phyloP scores from a whole-genome alignment of 2,888 invertebrate species.

The Plebejus argus region DNA sequence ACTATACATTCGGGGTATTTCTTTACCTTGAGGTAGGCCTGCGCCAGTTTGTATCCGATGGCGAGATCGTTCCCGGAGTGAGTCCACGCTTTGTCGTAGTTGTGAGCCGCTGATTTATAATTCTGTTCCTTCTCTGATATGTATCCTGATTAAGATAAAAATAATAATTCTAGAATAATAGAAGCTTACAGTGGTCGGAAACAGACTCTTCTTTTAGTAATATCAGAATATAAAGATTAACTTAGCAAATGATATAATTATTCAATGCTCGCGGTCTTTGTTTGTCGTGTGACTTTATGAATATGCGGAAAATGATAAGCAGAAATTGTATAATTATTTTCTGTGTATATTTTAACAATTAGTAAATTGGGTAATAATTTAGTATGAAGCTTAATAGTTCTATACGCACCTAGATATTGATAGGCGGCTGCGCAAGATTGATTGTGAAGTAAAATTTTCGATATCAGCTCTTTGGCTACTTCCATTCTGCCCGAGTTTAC shows the following conservation, averaged over 20 bases:
- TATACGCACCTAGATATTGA: conserved; percentile 83
- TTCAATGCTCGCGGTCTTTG: no score
- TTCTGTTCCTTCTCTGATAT: conserved; percentile 96
- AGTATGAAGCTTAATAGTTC: no score
- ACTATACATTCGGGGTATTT: conserved; percentile 94
- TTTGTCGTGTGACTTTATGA: no score
- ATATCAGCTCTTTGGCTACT: conserved; percentile 90
- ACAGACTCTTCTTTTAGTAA: no score
- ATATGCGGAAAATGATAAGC: no score
- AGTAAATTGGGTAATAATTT: no score
- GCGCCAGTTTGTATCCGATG: conserved; percentile 96
- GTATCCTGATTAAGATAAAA: conserved; percentile 79
- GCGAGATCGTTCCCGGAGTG: conserved; percentile 91
- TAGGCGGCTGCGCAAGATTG: conserved; percentile 95
- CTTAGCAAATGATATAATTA: no score
- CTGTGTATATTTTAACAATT: no score
- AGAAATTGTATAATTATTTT: no score
- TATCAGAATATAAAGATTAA: no score
- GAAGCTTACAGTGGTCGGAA: no score
- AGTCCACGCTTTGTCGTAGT: conserved; percentile 94
- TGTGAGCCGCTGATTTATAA: conserved; percentile 90
- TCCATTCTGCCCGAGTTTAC: conserved; percentile 86
- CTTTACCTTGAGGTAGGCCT: conserved; percentile 94
- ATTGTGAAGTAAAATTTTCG: conserved; percentile 89
- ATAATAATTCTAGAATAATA: no score